Evolutionary conservation across 2,797 vertebrate genomes (phyloP).

Genomic region (Poecilia gillii): DNA sequence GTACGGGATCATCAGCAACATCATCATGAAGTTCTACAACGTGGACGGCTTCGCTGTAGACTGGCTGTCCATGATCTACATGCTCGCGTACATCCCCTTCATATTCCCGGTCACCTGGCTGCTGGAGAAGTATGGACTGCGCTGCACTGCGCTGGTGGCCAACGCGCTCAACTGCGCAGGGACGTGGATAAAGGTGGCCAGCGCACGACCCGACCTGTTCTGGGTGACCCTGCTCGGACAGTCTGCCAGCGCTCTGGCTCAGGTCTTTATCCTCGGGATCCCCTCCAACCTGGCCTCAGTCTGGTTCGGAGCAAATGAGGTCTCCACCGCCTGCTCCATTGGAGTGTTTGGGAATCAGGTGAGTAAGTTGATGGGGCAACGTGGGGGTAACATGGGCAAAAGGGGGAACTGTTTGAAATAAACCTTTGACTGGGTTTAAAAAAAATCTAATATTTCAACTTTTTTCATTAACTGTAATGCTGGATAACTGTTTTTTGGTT

Average conservation of each 20-base stretch:
- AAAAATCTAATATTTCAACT: too few species aligned
- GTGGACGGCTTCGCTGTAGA: slow-evolving; percentile 84
- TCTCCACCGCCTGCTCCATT: slow-evolving; percentile 94
- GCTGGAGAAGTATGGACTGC: slow-evolving; percentile 88
- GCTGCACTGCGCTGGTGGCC: slow-evolving; percentile 87
- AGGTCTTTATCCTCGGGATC: slow-evolving; percentile 95
- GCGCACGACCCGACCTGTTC: slow-evolving; percentile 83
- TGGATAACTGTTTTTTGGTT: too few species aligned
- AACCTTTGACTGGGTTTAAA: too few species aligned
- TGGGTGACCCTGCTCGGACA: slow-evolving; percentile 88
- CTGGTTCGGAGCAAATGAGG: slow-evolving; percentile 94
- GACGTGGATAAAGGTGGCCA: slow-evolving; percentile 93
- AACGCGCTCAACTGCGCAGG: slow-evolving; percentile 88
- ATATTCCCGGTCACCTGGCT: slow-evolving; percentile 95
- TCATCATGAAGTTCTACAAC: slow-evolving; percentile 87
- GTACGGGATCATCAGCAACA: slow-evolving; percentile 92
- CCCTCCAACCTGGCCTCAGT: slow-evolving; percentile 91
- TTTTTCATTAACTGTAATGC: too few species aligned
- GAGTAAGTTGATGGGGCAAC: slow-evolving; percentile 38
- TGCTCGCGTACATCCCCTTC: slow-evolving; percentile 93
- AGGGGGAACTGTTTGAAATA: background rate
- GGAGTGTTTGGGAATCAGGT: slow-evolving; percentile 97
- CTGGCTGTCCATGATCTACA: slow-evolving; percentile 94
- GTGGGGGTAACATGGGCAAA: background rate
- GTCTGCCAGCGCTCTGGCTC: slow-evolving; percentile 83